Evolutionary conservation across 2,797 vertebrate genomes (phyloP).

Genomic region (Gambusia yucatana): DNA sequence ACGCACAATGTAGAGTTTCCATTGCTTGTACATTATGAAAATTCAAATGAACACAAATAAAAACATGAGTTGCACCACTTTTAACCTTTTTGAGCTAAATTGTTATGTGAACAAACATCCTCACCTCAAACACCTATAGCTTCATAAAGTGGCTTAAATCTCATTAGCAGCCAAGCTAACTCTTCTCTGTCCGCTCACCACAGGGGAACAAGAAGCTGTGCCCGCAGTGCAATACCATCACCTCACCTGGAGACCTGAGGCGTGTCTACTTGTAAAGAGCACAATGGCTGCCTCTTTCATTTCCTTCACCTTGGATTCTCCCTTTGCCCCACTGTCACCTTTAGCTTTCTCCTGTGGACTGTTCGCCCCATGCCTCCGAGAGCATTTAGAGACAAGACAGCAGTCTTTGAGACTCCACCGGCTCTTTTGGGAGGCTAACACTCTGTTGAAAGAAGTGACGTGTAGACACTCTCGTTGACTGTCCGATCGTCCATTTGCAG

Average conservation of each 20-base stretch:
- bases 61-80: too few relatives aligned
- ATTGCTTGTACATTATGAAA: too few relatives aligned
- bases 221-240: slow-evolving; percentile 99
- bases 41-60: too few relatives aligned
- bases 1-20: too few relatives aligned
- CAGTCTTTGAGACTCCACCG: slow-evolving; percentile 47
- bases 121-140: background rate
- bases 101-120: background rate
- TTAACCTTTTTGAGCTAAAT: too few relatives aligned
- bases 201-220: slow-evolving; percentile 99
- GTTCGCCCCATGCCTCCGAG: slow-evolving; percentile 30
- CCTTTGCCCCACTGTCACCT: slow-evolving; percentile 8
- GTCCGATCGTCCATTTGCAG: slow-evolving; percentile 9
- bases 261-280: slow-evolving; percentile 97
- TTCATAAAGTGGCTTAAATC: background rate
- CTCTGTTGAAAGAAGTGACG: slow-evolving; percentile 30
- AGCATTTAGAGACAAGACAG: slow-evolving; percentile 51
- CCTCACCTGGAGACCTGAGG: slow-evolving; percentile 95
- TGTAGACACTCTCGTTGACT: slow-evolving; percentile 30
- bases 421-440: slow-evolving; percentile 42
- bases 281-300: slow-evolving; percentile 46
- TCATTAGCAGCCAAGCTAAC: slow-evolving; percentile 10
- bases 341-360: slow-evolving; percentile 24
- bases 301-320: slow-evolving; percentile 54
- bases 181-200: slow-evolving; percentile 29